A percentile compares a stretch with the other conserved stretches of the same genome.
These are phyloP conservation scores for Andrena cerasifolii DNA, from an alignment of 1,140 invertebrate genomes.

Conservation along the genomic window DNA sequence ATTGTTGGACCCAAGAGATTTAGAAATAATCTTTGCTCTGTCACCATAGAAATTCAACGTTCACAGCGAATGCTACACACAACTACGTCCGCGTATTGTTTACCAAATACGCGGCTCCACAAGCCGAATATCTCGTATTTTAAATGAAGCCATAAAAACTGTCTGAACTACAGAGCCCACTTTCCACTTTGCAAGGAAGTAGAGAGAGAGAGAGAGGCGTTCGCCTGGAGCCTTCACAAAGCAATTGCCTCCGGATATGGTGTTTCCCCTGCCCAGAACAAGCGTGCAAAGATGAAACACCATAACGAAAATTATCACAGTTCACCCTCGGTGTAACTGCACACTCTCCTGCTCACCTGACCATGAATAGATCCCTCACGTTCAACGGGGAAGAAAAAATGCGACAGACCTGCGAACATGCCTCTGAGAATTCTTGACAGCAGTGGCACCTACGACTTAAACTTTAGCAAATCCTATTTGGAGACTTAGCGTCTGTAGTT, in stretches of 20 bases:
- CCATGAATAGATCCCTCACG: background rate
- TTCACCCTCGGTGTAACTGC: constrained; percentile 32
- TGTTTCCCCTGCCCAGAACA: constrained; percentile 44
- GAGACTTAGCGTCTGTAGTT: no score
- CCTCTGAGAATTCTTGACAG: no score
- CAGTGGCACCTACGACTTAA: no score
- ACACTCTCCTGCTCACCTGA: background rate
- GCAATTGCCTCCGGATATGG: constrained; percentile 56
- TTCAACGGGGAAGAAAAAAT: no score
- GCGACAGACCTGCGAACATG: no score
- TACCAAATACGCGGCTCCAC: no score
- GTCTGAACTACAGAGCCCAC: constrained; percentile 27
- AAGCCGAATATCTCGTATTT: constrained; percentile 40
- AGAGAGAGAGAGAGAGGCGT: background rate
- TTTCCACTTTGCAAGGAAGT: background rate
- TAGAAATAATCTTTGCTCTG: constrained; percentile 62
- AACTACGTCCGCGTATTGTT: background rate
- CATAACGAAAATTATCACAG: constrained; percentile 46
- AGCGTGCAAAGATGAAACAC: constrained; percentile 41
- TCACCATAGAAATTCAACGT: constrained; percentile 16
- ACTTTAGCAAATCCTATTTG: no score
- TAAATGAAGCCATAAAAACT: constrained; percentile 34
- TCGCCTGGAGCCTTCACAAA: constrained; percentile 57
- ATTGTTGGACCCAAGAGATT: constrained; percentile 75
- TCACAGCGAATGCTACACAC: background rate